Percentiles rank a stretch among this genome's conserved stretches.
These are phyloP conservation scores for Megalops cyprinoides DNA, from an alignment of 2,797 vertebrate species.

Conservation along the genomic window DNA sequence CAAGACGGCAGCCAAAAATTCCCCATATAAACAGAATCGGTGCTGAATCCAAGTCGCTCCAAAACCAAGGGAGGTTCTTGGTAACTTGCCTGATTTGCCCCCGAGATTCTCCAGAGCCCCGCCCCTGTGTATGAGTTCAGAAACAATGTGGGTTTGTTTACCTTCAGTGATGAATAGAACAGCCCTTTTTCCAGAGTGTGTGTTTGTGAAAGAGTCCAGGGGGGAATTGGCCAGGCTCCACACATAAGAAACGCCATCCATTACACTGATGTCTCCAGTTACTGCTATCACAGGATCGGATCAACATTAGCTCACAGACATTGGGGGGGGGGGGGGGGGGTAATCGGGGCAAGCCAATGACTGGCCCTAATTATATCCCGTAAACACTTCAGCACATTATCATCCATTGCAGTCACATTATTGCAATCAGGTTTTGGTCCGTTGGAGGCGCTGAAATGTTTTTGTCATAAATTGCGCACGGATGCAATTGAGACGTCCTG, in stretches of 20 bases:
- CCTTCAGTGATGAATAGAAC: constrained; percentile 43
- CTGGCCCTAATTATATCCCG: constrained; percentile 43
- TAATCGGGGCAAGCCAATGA: constrained; percentile 36
- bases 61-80: background rate
- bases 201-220: background rate
- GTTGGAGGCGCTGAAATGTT: background rate
- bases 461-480: background rate
- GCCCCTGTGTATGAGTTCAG: constrained; percentile 29
- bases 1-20: constrained; percentile 21
- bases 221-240: constrained; percentile 13
- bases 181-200: constrained; percentile 29
- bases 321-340: background rate
- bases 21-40: constrained; percentile 35
- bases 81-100: background rate
- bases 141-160: constrained; percentile 43
- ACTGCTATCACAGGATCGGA: constrained; percentile 14
- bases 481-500: background rate
- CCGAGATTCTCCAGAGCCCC: constrained; percentile 25
- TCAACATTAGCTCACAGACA: constrained; percentile 52
- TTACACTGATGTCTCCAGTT: constrained; percentile 26
- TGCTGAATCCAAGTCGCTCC: background rate
- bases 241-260: background rate
- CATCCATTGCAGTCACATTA: background rate
- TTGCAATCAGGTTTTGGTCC: background rate
- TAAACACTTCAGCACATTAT: constrained; percentile 30